These are phyloP conservation scores for Eupeodes latifasciatus DNA, from an alignment of 2,888 invertebrate species.

Conservation along the genomic window DNA sequence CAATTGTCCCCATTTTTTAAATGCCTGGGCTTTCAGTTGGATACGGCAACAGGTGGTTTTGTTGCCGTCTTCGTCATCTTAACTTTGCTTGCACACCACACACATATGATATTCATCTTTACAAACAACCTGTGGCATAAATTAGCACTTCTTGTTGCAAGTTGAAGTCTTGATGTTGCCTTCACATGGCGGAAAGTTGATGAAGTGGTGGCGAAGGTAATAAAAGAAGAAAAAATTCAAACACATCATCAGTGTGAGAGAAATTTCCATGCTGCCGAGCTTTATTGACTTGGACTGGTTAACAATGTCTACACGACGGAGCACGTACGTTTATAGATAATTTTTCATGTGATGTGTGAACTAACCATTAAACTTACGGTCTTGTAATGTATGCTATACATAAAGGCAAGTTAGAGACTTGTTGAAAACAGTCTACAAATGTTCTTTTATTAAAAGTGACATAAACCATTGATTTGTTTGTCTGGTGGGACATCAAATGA, in stretches of 20 bases:
- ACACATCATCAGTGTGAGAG: conserved; percentile 36
- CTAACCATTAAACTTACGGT: not conserved
- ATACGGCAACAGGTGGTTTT: conserved; percentile 52
- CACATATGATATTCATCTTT: conserved; percentile 40
- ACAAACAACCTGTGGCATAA: conserved; percentile 67
- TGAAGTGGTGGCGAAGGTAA: conserved; percentile 9
- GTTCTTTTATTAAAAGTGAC: not conserved
- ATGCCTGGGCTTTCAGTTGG: conserved; percentile 39
- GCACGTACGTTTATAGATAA: not conserved
- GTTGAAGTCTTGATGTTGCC: conserved; percentile 25
- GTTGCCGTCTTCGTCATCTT: not conserved
- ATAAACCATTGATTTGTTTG: no score
- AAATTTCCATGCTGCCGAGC: conserved; percentile 57
- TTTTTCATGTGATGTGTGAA: conserved; percentile 8
- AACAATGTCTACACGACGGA: conserved; percentile 6
- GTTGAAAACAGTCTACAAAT: not conserved
- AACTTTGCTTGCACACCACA: conserved; percentile 11
- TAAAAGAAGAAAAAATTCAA: conserved; percentile 43
- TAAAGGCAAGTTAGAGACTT: not conserved
- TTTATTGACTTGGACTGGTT: conserved; percentile 62
- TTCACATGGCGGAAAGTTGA: not conserved
- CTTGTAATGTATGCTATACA: not conserved
- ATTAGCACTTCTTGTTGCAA: conserved; percentile 58
- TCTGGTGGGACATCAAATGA: no score
- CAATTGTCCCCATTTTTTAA: conserved; percentile 64